These are phyloP conservation scores for Catostomus latipinnis DNA, from an alignment of 2,797 vertebrate genomes.

Conservation along the genomic window DNA sequence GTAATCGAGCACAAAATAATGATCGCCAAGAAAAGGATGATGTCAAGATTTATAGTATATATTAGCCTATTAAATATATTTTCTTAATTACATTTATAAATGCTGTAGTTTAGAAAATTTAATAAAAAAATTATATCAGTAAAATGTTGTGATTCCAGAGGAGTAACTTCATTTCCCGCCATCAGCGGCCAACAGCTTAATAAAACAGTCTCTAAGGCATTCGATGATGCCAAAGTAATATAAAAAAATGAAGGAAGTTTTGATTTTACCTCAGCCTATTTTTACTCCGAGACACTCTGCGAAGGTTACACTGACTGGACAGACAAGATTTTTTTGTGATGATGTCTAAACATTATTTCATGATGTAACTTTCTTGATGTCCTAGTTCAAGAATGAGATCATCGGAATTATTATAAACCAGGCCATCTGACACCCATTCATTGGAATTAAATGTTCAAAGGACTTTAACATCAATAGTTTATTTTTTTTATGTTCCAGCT, in stretches of 20 bases:
- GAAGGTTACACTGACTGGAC: slow-evolving; percentile 1
- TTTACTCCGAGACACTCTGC: not conserved
- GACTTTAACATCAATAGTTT: slow-evolving; percentile 59
- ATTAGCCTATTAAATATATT: too few species aligned
- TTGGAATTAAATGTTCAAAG: slow-evolving; percentile 58
- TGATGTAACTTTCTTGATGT: slow-evolving; percentile 46
- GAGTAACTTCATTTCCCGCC: too few species aligned
- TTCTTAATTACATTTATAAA: too few species aligned
- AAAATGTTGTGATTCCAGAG: too few species aligned
- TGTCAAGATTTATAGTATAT: too few species aligned
- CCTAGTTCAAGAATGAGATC: slow-evolving; percentile 48
- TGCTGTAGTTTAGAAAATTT: too few species aligned
- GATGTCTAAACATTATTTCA: slow-evolving; percentile 25
- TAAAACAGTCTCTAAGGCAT: too few species aligned
- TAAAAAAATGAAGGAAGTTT: not conserved
- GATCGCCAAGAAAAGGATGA: too few species aligned
- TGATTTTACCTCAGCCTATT: not conserved
- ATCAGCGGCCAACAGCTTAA: too few species aligned
- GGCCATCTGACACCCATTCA: slow-evolving; percentile 55
- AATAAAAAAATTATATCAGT: too few species aligned
- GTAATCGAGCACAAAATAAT: too few species aligned
- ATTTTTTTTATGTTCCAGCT: slow-evolving; percentile 63
- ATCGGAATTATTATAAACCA: slow-evolving; percentile 41
- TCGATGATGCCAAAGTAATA: too few species aligned
- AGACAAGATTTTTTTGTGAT: slow-evolving; percentile 3